Conservation (phyloP, 2,113 vertebrate species). For the Heptranchias perlo region DNA sequence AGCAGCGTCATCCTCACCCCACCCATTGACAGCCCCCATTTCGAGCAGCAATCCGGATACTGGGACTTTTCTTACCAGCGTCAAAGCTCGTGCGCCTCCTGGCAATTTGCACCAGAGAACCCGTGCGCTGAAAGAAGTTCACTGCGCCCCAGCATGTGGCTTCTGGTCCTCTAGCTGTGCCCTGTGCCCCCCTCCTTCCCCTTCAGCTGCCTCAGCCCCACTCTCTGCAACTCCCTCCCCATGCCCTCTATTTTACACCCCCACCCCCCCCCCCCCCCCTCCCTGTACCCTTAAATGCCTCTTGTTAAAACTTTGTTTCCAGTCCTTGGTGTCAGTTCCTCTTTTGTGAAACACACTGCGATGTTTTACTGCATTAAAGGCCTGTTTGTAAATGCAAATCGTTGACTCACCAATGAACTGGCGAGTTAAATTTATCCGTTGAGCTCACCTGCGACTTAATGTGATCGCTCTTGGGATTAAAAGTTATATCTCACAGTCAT, state of each 20-base stretch:
- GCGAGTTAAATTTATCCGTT: background rate
- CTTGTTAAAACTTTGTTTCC: background rate
- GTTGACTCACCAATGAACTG: background rate
- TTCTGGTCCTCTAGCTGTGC: background rate
- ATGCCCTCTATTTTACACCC: background rate
- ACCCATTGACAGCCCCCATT: background rate
- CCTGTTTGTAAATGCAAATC: background rate
- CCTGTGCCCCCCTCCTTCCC: background rate
- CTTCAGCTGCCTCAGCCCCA: background rate
- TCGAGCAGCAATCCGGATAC: background rate
- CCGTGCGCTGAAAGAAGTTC: background rate
- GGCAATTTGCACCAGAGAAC: background rate
- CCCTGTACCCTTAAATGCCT: background rate
- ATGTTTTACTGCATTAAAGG: background rate
- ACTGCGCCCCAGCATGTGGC: background rate
- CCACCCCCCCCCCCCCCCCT: background rate
- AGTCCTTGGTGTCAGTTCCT: background rate
- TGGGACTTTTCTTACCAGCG: background rate
- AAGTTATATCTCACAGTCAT: background rate
- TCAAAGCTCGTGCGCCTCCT: background rate
- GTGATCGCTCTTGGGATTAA: background rate
- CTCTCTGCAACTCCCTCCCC: background rate
- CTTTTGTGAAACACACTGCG: background rate
- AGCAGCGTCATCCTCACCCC: too few species aligned
- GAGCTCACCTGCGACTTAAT: background rate